A percentile compares a stretch with the other conserved stretches of the same genome.
These are phyloP conservation scores for Pollenia griseotomentosa DNA, from an alignment of 2,888 invertebrate species.

Conservation along the genomic window DNA sequence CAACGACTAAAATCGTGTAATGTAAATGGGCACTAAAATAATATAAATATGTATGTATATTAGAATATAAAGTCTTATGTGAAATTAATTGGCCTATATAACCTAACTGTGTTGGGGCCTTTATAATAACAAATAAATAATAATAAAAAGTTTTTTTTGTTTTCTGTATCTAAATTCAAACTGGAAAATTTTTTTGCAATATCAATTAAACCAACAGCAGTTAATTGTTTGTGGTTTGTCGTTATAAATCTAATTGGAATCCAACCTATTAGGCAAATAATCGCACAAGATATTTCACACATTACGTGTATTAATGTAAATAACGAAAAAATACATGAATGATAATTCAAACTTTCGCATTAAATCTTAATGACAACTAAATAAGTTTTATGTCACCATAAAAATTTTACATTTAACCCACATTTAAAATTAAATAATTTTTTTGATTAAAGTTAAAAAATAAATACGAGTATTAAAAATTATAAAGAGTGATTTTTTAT, in stretches of 20 bases:
- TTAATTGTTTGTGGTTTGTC: neutral
- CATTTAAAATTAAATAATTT: conserved; percentile 32
- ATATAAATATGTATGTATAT: no score
- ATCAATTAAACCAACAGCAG: no score
- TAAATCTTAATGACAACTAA: neutral
- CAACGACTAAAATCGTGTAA: no score
- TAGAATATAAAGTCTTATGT: no score
- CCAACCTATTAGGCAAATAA: neutral
- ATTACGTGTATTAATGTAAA: conserved; percentile 27
- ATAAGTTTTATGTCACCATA: conserved; percentile 27
- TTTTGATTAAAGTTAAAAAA: neutral
- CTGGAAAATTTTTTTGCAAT: no score
- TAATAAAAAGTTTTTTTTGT: neutral
- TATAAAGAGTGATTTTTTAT: no score
- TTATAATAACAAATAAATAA: no score
- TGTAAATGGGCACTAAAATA: no score
- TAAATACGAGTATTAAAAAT: neutral
- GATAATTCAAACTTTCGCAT: neutral
- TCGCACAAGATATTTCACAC: conserved; percentile 1
- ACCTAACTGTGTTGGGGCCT: no score
- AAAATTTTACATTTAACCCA: conserved; percentile 59
- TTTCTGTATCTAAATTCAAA: no score
- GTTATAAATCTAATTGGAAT: neutral
- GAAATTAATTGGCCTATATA: no score
- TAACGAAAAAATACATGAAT: neutral